A percentile compares a stretch with the other conserved stretches of the same genome.
phyloP scores from a whole-genome alignment of 2,113 vertebrate species.

The Notothenia coriiceps region DNA sequence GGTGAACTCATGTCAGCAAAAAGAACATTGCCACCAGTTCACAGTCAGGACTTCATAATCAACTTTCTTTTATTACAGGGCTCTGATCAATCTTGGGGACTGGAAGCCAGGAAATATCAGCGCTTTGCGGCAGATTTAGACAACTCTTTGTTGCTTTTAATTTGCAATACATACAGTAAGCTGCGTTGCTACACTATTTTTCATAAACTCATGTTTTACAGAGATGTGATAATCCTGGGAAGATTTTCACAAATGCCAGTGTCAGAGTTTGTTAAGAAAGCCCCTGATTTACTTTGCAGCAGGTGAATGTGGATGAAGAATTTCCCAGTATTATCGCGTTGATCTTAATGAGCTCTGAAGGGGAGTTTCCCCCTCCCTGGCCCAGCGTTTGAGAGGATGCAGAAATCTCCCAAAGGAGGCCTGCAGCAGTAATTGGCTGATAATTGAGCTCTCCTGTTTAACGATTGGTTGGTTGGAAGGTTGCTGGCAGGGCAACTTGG shows the following conservation, averaged over 20 bases:
- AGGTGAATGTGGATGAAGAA: conserved; percentile 36
- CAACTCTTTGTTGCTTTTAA: too few species aligned
- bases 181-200: not conserved
- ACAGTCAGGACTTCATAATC: conserved; percentile 37
- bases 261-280: conserved; percentile 2
- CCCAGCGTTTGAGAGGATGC: conserved; percentile 28
- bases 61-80: conserved; percentile 30
- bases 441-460: conserved; percentile 24
- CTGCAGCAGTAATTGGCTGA: conserved; percentile 29
- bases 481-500: conserved; percentile 47
- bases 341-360: conserved; percentile 56
- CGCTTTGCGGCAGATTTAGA: not conserved
- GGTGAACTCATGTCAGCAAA: conserved; percentile 70
- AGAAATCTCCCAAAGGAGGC: conserved; percentile 26
- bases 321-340: conserved; percentile 42
- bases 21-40: conserved; percentile 46
- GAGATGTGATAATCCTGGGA: conserved; percentile 3
- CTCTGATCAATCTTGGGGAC: not conserved
- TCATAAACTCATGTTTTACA: not conserved
- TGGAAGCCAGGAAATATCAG: not conserved
- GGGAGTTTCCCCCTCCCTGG: not conserved
- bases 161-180: not conserved
- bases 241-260: conserved; percentile 3
- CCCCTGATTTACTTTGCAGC: conserved; percentile 20
- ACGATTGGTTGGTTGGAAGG: conserved; percentile 32